A percentile compares a stretch with the other conserved stretches of the same genome.
Conservation (phyloP, 1,140 invertebrate species). For the Hermatobates lingyangjiaoensis region DNA sequence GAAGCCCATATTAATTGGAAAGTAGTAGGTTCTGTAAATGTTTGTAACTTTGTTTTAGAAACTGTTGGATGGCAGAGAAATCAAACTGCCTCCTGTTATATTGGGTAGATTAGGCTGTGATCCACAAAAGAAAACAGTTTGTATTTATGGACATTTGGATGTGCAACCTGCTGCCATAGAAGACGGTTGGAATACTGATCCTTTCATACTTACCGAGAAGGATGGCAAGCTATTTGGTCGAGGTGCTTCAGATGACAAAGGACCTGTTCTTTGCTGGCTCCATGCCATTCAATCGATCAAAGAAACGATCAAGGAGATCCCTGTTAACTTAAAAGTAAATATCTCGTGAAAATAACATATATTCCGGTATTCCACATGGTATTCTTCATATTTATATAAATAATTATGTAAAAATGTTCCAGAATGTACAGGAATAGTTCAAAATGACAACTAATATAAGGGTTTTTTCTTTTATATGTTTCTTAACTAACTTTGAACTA, state of each 20-base stretch:
- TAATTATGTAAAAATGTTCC: too few species aligned
- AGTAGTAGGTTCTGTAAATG: too few species aligned
- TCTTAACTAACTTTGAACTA: too few species aligned
- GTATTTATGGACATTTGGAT: slow-evolving; percentile 94
- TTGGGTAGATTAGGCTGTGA: slow-evolving; percentile 71
- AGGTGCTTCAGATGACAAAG: slow-evolving; percentile 89
- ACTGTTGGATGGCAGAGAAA: slow-evolving; percentile 45
- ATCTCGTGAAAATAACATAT: slow-evolving; percentile 2
- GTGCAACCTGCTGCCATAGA: slow-evolving; percentile 82
- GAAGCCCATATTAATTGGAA: too few species aligned
- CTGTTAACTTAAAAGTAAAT: slow-evolving; percentile 75
- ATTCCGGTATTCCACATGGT: not conserved
- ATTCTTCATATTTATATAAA: too few species aligned
- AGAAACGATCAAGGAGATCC: slow-evolving; percentile 44
- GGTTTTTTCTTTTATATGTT: too few species aligned
- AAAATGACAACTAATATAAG: too few species aligned
- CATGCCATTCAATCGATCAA: slow-evolving; percentile 83
- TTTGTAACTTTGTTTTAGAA: slow-evolving; percentile 31
- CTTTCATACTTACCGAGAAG: slow-evolving; percentile 73
- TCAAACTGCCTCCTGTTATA: slow-evolving; percentile 73
- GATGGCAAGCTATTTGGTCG: slow-evolving; percentile 83
- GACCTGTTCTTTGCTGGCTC: slow-evolving; percentile 79
- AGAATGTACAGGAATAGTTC: too few species aligned
- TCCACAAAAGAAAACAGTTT: slow-evolving; percentile 71
- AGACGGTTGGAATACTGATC: slow-evolving; percentile 92